Percentiles rank a stretch among this genome's conserved stretches.
Evolutionary conservation across 2,113 vertebrate species (phyloP).

Genomic region (Chloropsis hardwickii): DNA sequence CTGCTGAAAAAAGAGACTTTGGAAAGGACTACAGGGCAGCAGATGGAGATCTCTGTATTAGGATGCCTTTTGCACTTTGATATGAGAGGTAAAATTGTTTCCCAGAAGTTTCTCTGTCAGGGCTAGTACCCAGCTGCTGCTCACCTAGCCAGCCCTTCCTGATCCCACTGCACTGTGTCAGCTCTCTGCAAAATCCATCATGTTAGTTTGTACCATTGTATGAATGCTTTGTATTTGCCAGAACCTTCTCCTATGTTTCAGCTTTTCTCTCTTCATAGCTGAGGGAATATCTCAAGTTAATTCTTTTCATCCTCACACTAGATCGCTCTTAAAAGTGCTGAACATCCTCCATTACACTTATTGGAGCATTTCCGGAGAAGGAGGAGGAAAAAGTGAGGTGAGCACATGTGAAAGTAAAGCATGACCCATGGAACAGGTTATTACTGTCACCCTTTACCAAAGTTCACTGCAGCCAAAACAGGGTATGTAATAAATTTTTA

Average conservation of each 20-base stretch:
- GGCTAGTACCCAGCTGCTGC: not conserved
- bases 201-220: not conserved
- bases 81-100: not conserved
- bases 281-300: not conserved
- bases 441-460: not conserved
- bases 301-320: not conserved
- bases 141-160: not conserved
- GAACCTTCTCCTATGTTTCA: not conserved
- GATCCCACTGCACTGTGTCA: fast-evolving
- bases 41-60: not conserved
- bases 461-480: not conserved
- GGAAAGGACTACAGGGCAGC: not conserved
- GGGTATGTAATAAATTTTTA: not conserved
- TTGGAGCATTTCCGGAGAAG: not conserved
- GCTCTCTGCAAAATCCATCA: not conserved
- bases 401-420: not conserved
- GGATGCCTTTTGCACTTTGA: not conserved
- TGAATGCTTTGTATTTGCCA: not conserved
- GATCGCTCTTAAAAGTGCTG: fast-evolving
- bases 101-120: not conserved
- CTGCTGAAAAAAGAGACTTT: not conserved
- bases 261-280: not conserved
- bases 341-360: not conserved
- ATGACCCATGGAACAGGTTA: not conserved
- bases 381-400: not conserved